Evolutionary conservation across 2,797 vertebrate genomes (phyloP).

Genomic region (Podarcis siculus): DNA sequence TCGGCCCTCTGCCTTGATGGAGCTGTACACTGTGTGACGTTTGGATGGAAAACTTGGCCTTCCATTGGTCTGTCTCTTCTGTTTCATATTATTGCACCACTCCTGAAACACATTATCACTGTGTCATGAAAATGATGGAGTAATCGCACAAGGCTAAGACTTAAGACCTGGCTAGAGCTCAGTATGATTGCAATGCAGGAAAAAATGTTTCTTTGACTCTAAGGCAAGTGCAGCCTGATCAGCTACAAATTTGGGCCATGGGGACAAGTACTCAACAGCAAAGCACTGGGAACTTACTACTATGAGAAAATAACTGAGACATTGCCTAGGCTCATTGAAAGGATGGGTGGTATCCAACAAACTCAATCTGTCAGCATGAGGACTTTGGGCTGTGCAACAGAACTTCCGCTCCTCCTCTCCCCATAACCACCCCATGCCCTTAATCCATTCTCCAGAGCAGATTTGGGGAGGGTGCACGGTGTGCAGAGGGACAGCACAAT

Average conservation of each 20-base stretch:
- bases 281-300: not conserved
- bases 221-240: not conserved
- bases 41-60: not conserved
- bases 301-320: not conserved
- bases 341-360: not conserved
- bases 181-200: not conserved
- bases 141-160: not conserved
- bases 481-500: no score
- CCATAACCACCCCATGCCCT: no score
- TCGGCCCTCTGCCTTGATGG: conserved; percentile 31
- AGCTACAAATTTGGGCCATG: not conserved
- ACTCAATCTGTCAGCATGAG: no score
- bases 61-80: conserved; percentile 27
- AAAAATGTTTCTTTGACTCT: not conserved
- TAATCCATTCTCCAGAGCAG: no score
- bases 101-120: not conserved
- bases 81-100: conserved; percentile 12
- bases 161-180: not conserved
- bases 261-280: not conserved
- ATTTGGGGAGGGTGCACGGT: no score
- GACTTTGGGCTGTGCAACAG: no score
- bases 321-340: not conserved
- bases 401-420: no score
- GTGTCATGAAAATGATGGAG: conserved; percentile 11
- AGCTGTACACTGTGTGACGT: conserved; percentile 4